Evolutionary conservation across 2,113 vertebrate species (phyloP).

Genomic region (Sinocyclocheilus maitianheensis): DNA sequence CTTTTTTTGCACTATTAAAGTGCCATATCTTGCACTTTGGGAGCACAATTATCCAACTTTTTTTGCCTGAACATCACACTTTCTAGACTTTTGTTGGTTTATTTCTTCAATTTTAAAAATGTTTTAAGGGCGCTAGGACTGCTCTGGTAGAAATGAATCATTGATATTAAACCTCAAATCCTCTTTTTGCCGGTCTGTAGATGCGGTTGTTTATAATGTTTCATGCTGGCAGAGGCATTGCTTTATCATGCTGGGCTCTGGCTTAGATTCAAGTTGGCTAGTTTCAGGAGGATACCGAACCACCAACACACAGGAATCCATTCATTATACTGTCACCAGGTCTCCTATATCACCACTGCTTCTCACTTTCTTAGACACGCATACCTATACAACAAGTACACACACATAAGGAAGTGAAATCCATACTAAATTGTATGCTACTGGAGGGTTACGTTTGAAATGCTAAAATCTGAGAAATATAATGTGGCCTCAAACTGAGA

Average conservation of each 20-base stretch:
- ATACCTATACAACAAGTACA: conserved; percentile 6
- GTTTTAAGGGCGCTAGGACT: neutral
- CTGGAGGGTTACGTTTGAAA: neutral
- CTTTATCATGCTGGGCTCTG: conserved; percentile 46
- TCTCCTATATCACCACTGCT: conserved; percentile 9
- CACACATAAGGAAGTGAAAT: neutral
- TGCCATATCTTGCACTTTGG: conserved; percentile 11
- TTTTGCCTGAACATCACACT: neutral
- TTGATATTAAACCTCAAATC: conserved; percentile 19
- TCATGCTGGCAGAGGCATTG: neutral
- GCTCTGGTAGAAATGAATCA: conserved; percentile 13
- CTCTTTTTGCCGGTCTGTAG: neutral
- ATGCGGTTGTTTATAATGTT: conserved; percentile 35
- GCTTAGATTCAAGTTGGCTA: conserved; percentile 28
- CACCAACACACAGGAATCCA: conserved; percentile 23
- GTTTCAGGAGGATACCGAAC: conserved; percentile 15
- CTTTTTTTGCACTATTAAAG: neutral
- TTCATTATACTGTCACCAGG: conserved; percentile 52
- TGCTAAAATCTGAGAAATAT: neutral
- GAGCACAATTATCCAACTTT: conserved; percentile 7
- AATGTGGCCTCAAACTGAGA: neutral
- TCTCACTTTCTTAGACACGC: neutral
- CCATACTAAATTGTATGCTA: neutral
- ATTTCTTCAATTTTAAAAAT: conserved; percentile 15
- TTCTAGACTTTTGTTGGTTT: neutral